Evolutionary conservation across 2,113 vertebrate genomes (phyloP).

Genomic region (Climacteris rufus): DNA sequence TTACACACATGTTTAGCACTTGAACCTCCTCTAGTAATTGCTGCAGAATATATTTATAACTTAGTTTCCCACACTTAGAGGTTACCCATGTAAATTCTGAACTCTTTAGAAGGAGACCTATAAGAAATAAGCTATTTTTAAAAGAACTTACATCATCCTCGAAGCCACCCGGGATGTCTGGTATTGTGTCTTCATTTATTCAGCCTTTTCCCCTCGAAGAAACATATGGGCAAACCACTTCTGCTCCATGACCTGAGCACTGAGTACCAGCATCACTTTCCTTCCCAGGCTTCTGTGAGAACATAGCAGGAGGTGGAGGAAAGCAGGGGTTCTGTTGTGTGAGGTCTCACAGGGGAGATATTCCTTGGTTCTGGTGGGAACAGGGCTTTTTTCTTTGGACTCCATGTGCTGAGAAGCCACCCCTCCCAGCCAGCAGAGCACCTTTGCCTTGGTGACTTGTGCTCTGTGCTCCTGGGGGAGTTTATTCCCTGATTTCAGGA

Average conservation of each 20-base stretch:
- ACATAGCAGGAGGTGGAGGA: neutral
- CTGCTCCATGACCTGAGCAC: neutral
- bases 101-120: conserved; percentile 1
- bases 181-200: conserved; percentile 3
- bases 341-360: neutral
- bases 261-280: neutral
- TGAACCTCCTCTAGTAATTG: neutral
- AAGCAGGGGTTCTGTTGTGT: neutral
- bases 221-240: neutral
- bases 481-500: neutral
- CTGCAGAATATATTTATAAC: neutral
- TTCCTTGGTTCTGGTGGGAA: neutral
- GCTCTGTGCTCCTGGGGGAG: neutral
- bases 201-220: neutral
- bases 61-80: neutral
- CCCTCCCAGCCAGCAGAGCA: neutral
- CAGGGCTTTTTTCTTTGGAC: neutral
- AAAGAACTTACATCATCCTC: neutral
- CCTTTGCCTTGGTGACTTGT: neutral
- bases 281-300: neutral
- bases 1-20: neutral
- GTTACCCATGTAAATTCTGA: neutral
- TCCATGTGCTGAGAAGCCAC: neutral
- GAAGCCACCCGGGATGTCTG: conserved; percentile 5
- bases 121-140: conserved; percentile 24